Percentiles rank a stretch among this genome's conserved stretches.
phyloP scores from a whole-genome alignment of 2,113 vertebrate species.

The Heteronetta atricapilla region DNA sequence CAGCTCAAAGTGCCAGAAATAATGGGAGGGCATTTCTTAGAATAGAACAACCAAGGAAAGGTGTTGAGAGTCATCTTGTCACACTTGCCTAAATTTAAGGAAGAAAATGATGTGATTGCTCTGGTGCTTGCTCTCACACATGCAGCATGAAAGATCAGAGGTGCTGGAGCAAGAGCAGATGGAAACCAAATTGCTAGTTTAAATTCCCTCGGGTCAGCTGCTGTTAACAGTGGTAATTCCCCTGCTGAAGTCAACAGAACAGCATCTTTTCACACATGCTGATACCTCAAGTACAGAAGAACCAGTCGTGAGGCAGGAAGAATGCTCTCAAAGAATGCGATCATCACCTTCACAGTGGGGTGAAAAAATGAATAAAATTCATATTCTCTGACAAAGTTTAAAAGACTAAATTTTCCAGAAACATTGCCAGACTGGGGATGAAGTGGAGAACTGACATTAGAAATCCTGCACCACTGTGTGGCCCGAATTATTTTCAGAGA shows the following conservation, averaged over 20 bases:
- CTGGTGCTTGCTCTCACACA: not conserved
- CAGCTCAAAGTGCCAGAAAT: not conserved
- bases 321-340: not conserved
- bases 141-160: not conserved
- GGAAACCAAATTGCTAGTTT: not conserved
- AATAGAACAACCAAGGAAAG: not conserved
- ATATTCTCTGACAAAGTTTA: not conserved
- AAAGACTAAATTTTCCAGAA: not conserved
- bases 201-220: not conserved
- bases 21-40: not conserved
- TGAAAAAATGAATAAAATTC: not conserved
- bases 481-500: not conserved
- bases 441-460: not conserved
- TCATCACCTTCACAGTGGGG: not conserved
- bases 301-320: not conserved
- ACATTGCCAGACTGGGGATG: not conserved
- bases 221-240: not conserved
- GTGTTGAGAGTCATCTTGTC: not conserved
- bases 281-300: not conserved
- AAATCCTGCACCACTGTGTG: not conserved
- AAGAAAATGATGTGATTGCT: not conserved
- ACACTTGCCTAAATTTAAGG: not conserved
- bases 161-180: not conserved
- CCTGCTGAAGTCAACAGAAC: constrained; percentile 9
- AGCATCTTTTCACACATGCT: not conserved